These are phyloP conservation scores for Prionchulus punctatus DNA, from an alignment of 2,888 invertebrate species.

Conservation along the genomic window DNA sequence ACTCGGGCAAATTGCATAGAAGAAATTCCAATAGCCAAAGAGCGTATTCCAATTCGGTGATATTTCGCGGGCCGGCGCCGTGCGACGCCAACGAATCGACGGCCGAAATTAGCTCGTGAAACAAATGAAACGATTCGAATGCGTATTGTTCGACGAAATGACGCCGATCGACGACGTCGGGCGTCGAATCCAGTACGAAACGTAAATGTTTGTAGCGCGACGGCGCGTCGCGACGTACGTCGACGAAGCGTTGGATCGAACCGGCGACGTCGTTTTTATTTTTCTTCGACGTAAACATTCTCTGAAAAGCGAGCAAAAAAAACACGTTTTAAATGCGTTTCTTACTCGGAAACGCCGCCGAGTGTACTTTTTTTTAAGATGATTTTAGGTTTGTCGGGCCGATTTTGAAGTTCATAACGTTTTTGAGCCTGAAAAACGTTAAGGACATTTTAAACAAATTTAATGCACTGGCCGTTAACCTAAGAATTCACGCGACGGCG, in stretches of 20 bases:
- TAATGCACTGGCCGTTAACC: no score
- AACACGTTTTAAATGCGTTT: no score
- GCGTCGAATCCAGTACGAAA: background rate
- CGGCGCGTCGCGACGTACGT: background rate
- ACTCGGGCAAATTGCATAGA: constrained; percentile 25
- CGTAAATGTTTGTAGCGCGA: constrained; percentile 3
- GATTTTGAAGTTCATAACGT: no score
- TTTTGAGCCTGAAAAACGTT: no score
- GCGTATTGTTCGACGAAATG: background rate
- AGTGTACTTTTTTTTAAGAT: no score
- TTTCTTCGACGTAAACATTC: background rate
- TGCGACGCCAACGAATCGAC: background rate
- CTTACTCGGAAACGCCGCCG: no score
- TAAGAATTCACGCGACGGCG: no score
- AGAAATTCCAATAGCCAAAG: constrained; percentile 20
- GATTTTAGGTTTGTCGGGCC: no score
- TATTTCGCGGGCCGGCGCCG: background rate
- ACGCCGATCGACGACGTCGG: background rate
- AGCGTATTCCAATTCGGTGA: constrained; percentile 8
- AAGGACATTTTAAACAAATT: no score
- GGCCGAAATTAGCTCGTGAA: constrained; percentile 1
- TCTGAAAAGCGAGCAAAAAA: background rate
- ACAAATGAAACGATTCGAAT: constrained; percentile 3
- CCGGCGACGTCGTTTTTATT: background rate
- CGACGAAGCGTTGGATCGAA: constrained; percentile 1